Evolutionary conservation across 1,140 invertebrate species (phyloP).

Genomic region (Drosophila carrolli): DNA sequence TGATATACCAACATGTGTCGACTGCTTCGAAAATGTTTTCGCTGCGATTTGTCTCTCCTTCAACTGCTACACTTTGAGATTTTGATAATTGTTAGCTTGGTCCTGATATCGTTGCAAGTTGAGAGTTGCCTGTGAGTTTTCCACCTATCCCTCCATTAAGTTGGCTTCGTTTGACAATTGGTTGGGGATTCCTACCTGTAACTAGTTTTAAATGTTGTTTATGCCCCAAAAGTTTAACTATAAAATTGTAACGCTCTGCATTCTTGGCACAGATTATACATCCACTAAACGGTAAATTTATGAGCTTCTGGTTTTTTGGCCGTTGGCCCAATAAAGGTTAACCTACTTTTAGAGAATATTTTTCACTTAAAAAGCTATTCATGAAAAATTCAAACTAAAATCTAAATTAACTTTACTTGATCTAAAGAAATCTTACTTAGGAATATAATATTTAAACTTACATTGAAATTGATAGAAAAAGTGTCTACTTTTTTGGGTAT

Average conservation of each 20-base stretch:
- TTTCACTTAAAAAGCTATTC: too few relatives aligned
- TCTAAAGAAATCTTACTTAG: too few relatives aligned
- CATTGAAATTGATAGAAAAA: neutral
- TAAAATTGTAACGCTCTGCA: constrained; percentile 9
- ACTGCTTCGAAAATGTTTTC: constrained; percentile 47
- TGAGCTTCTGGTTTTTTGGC: constrained; percentile 19
- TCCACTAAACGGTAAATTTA: constrained; percentile 49
- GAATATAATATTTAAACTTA: too few relatives aligned
- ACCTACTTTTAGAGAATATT: too few relatives aligned
- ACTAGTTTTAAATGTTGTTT: constrained; percentile 52
- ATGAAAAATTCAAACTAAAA: neutral
- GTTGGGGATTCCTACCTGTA: constrained; percentile 31
- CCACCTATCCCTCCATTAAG: constrained; percentile 9
- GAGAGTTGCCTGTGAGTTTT: constrained; percentile 17
- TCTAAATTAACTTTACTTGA: too few relatives aligned
- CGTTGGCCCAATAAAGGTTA: constrained; percentile 4
- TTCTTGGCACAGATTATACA: constrained; percentile 33
- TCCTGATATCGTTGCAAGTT: constrained; percentile 13
- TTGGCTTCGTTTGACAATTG: constrained; percentile 32
- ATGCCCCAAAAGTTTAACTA: constrained; percentile 32
- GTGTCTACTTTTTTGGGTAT: too few relatives aligned
- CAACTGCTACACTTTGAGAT: constrained; percentile 18
- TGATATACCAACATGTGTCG: constrained; percentile 33
- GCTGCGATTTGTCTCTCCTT: constrained; percentile 38
- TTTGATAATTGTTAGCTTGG: constrained; percentile 56